Base-by-base conservation (phyloP, 37 sponge, comb jelly and placozoan species). In the Geodia barretti region DNA sequence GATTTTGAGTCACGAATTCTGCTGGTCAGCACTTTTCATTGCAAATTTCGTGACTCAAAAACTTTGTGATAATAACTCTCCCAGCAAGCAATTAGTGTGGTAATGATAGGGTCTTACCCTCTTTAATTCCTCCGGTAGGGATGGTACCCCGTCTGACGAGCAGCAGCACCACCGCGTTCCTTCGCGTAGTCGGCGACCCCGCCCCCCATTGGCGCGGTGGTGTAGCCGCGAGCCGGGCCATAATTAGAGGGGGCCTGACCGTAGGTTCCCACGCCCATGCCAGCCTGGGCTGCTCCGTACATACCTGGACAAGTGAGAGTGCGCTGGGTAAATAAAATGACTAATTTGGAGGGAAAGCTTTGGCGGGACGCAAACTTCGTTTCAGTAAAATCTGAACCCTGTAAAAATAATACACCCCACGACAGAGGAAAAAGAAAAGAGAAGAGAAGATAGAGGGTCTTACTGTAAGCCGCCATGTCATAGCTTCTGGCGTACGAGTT, bases 71-170 rank as follows among this genome's bases (percentile, higher is more conserved):
- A n/a, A n/a, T n/a, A n/a, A n/a, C n/a, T n/a, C n/a, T n/a, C n/a
- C n/a, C n/a, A n/a, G n/a, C n/a, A n/a, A n/a, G n/a, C n/a, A n/a
- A n/a, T n/a, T n/a, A n/a, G n/a, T n/a, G n/a, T n/a, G n/a, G 11
- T 47, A 47, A 47, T 14, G 54, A 47, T 7, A 47, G 54, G 54
- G 54, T 8, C 70, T 35, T 21, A 7, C 8, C 70, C 39, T 19
- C 24, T 5, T 21, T 70, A 32, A 21, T 21, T 8, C 39, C 70
- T 70, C 70, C 39, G 28, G 70, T 70, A 70, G 70, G 70, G 70
- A 30, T 70, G 70, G 70, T 70, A 70, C 66, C 8, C 66, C 66
- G n/a, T n/a, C n/a, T n/a, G n/a, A n/a, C n/a, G n/a, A 11, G 28
- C 25, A 9, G 7, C 26, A 8, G 7, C 66, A 11, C 26, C 4